A percentile compares a stretch with the other conserved stretches of the same genome.
Conservation (phyloP, 1,140 invertebrate species). For the Tetragnatha versicolor region DNA sequence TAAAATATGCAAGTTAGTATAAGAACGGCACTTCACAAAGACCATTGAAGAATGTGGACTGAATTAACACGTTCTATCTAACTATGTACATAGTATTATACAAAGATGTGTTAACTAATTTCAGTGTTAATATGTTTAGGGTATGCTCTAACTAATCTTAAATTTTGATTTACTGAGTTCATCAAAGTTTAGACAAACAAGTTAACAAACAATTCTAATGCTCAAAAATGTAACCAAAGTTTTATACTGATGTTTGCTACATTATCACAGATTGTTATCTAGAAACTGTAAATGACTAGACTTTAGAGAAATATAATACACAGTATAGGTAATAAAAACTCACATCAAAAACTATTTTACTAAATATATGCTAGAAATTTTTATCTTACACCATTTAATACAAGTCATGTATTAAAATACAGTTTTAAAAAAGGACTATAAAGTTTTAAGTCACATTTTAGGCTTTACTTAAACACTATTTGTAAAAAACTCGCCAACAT, state of each 20-base stretch:
- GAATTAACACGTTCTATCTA: too few species aligned
- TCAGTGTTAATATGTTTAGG: too few species aligned
- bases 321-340: constrained; percentile 1
- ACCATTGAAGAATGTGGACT: too few species aligned
- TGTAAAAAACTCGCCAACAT: background rate
- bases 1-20: too few species aligned
- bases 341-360: constrained; percentile 24
- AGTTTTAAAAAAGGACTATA: constrained; percentile 9
- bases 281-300: constrained; percentile 19
- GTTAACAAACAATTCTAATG: too few species aligned
- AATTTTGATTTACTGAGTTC: too few species aligned
- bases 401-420: constrained; percentile 12
- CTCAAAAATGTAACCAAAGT: background rate
- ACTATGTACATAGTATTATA: too few species aligned
- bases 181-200: too few species aligned
- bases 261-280: constrained; percentile 23
- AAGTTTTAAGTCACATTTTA: constrained; percentile 24
- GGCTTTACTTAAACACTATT: background rate
- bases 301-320: constrained; percentile 14
- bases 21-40: too few species aligned
- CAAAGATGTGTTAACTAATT: too few species aligned
- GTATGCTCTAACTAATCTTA: too few species aligned
- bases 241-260: background rate
- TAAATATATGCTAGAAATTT: constrained; percentile 9
- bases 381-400: constrained; percentile 8